Evolutionary conservation across 2,797 vertebrate species (phyloP).

Genomic region (Gymnoscopelus microlampas): DNA sequence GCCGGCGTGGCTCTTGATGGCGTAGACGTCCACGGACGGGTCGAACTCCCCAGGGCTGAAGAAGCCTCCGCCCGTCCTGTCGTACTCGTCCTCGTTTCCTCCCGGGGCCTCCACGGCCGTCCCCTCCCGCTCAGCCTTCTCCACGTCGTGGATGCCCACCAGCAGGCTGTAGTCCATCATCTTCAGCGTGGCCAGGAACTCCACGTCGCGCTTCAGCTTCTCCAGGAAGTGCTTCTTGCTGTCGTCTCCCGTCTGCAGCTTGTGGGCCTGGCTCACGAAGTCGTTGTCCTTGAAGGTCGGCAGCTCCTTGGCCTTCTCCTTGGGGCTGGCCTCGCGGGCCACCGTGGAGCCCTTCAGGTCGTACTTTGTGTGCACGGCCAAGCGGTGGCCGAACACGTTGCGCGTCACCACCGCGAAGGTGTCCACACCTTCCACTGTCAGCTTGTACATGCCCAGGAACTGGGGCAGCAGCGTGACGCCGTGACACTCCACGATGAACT

Average conservation of each 20-base stretch:
- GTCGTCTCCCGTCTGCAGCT: conserved; percentile 91
- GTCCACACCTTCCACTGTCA: conserved; percentile 92
- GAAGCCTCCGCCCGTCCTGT: conserved; percentile 90
- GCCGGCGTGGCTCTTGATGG: conserved; percentile 93
- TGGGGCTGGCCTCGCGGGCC: no score
- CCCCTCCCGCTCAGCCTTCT: conserved; percentile 93
- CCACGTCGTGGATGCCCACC: conserved; percentile 93
- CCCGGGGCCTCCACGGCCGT: conserved; percentile 90
- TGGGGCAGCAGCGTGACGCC: conserved; percentile 94
- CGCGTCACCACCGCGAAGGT: conserved; percentile 97
- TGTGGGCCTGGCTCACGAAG: conserved; percentile 94
- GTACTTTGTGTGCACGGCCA: conserved; percentile 75
- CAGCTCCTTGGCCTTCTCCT: conserved; percentile 86
- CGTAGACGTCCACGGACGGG: conserved; percentile 92
- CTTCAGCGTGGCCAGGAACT: conserved; percentile 93
- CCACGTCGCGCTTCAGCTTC: conserved; percentile 92
- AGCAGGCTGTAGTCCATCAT: conserved; percentile 97
- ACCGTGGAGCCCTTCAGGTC: conserved; percentile 88
- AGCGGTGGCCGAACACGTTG: conserved; percentile 93
- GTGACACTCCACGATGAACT: conserved; percentile 97
- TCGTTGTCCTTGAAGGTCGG: conserved; percentile 96
- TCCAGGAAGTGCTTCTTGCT: conserved; percentile 95
- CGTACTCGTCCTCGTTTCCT: conserved; percentile 87
- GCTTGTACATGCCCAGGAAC: conserved; percentile 95
- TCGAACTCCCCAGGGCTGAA: conserved; percentile 94